A percentile compares a stretch with the other conserved stretches of the same genome.
These are phyloP conservation scores for Drosophila formosana DNA, from an alignment of 2,888 invertebrate genomes.

Conservation along the genomic window DNA sequence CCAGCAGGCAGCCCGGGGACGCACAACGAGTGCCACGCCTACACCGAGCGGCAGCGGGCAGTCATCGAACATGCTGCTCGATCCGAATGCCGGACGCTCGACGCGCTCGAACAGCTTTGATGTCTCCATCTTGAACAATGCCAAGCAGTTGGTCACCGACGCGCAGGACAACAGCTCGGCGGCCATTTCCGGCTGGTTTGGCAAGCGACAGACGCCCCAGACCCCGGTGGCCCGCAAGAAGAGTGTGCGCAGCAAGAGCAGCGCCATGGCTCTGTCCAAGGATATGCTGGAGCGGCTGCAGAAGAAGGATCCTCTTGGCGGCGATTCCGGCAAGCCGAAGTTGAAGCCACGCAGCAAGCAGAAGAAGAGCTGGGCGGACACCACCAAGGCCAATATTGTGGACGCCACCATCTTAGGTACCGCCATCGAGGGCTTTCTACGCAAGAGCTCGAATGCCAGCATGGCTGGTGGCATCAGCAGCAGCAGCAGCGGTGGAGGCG, in stretches of 20 bases:
- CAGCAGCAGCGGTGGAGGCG: slow-evolving; percentile 1
- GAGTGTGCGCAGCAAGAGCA: slow-evolving; percentile 86
- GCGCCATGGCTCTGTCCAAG: slow-evolving; percentile 86
- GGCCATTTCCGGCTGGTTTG: slow-evolving; percentile 90
- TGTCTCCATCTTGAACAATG: slow-evolving; percentile 89
- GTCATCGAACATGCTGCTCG: slow-evolving; percentile 74
- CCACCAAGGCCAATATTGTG: slow-evolving; percentile 88
- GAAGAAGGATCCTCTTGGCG: slow-evolving; percentile 85
- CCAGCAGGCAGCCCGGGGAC: slow-evolving; percentile 70
- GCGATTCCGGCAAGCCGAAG: slow-evolving; percentile 84
- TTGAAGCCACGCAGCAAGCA: slow-evolving; percentile 82
- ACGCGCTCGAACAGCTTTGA: slow-evolving; percentile 94
- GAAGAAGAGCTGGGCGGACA: slow-evolving; percentile 82
- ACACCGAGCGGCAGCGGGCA: slow-evolving; percentile 56
- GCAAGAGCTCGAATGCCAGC: slow-evolving; percentile 85
- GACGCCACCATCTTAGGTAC: slow-evolving; percentile 93
- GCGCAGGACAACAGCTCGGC: slow-evolving; percentile 86
- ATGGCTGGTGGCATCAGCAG: slow-evolving; percentile 64
- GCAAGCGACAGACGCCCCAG: slow-evolving; percentile 90
- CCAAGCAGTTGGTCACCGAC: slow-evolving; percentile 84
- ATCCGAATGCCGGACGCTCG: slow-evolving; percentile 86
- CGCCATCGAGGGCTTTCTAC: slow-evolving; percentile 93
- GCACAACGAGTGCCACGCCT: slow-evolving; percentile 75
- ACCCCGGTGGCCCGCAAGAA: slow-evolving; percentile 90
- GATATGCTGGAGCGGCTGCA: slow-evolving; percentile 87